A percentile compares a stretch with the other conserved stretches of the same genome.
These are phyloP conservation scores for Lampris incognitus DNA, from an alignment of 2,113 vertebrate genomes.

Conservation along the genomic window DNA sequence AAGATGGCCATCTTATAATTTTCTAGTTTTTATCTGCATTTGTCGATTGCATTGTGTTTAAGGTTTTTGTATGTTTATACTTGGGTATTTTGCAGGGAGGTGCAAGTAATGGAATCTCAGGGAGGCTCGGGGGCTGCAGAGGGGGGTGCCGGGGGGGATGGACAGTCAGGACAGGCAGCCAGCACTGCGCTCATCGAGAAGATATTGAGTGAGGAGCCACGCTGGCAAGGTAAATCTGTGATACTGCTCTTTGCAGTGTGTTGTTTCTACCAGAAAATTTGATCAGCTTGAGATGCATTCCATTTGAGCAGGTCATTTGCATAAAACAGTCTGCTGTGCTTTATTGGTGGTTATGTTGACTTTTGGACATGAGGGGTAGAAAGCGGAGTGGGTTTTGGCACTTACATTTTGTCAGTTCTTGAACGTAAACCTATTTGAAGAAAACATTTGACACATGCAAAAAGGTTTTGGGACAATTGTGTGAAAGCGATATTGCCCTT, in stretches of 20 bases:
- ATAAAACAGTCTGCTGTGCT: no score
- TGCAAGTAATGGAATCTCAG: conserved; percentile 95
- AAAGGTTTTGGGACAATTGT: no score
- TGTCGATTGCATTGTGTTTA: not conserved
- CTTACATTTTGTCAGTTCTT: no score
- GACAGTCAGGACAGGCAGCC: conserved; percentile 92
- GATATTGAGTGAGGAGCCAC: conserved; percentile 93
- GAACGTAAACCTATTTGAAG: no score
- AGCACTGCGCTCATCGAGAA: conserved; percentile 98
- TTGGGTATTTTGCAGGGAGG: conserved; percentile 84
- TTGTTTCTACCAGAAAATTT: no score
- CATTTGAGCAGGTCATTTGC: no score
- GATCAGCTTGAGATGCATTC: no score
- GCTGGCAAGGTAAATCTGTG: conserved; percentile 90
- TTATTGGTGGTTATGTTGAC: no score
- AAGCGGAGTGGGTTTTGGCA: no score
- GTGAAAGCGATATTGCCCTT: no score
- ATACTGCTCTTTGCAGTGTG: not conserved
- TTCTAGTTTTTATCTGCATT: not conserved
- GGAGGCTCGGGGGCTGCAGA: conserved; percentile 88
- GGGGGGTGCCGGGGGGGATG: conserved; percentile 86
- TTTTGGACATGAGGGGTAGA: no score
- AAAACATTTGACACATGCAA: no score
- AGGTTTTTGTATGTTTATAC: not conserved
- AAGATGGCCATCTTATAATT: not conserved